Conservation (phyloP, 2,113 vertebrate species). For the Neolamprologus toae region DNA sequence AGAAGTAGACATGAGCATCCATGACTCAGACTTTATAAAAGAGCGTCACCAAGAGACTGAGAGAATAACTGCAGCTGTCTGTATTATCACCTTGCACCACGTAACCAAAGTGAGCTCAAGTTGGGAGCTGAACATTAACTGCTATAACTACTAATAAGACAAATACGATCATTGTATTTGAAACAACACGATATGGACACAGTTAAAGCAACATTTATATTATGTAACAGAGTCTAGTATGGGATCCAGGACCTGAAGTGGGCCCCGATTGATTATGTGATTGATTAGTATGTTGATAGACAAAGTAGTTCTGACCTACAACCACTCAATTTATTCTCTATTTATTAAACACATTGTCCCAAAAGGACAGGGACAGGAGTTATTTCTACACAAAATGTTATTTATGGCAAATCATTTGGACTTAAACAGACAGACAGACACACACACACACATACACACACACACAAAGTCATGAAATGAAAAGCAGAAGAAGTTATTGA, state of each 20-base stretch:
- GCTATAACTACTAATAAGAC: not conserved
- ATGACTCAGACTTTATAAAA: slow-evolving; percentile 29
- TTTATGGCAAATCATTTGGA: not conserved
- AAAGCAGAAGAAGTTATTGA: not conserved
- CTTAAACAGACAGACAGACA: fast-evolving
- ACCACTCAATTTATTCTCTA: fast-evolving
- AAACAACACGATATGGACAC: not conserved
- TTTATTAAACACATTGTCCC: not conserved
- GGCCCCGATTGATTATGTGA: not conserved
- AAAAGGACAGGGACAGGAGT: not conserved
- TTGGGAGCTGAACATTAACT: not conserved
- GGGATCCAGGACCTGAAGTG: fast-evolving
- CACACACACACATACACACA: not conserved
- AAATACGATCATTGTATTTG: fast-evolving
- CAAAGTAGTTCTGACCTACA: not conserved
- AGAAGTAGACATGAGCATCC: slow-evolving; percentile 3
- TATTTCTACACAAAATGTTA: not conserved
- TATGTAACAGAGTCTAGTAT: not conserved
- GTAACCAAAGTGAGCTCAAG: not conserved
- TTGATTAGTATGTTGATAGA: not conserved
- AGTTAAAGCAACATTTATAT: not conserved
- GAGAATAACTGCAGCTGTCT: slow-evolving; percentile 4
- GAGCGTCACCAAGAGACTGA: slow-evolving; percentile 36
- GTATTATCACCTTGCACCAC: not conserved
- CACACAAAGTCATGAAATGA: not conserved